These are phyloP conservation scores for Aleiodes alternator DNA, from an alignment of 2,888 invertebrate genomes.

Conservation along the genomic window DNA sequence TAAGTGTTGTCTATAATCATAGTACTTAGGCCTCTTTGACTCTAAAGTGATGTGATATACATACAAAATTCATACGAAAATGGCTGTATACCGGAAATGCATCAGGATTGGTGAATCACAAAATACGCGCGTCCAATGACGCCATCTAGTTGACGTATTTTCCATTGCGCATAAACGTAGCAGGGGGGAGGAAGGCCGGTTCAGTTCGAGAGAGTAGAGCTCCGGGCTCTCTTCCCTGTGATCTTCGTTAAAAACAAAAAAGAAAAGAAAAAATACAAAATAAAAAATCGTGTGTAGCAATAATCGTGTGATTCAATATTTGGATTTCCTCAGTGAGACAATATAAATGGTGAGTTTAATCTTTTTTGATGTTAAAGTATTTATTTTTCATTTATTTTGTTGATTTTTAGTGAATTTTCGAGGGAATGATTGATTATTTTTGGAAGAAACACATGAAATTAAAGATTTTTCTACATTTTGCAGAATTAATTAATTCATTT, in stretches of 20 bases:
- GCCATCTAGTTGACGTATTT: conserved; percentile 49
- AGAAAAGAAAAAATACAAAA: neutral
- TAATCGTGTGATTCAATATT: conserved; percentile 55
- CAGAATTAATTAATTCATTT: no score
- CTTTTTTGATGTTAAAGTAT: neutral
- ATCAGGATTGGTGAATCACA: conserved; percentile 41
- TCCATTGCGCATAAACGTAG: conserved; percentile 45
- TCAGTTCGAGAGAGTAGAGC: conserved; percentile 63
- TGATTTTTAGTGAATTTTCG: no score
- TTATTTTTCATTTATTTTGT: neutral
- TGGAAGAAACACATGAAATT: no score
- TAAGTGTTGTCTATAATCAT: no score
- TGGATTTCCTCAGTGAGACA: conserved; percentile 60
- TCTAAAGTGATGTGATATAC: no score
- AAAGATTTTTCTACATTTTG: no score
- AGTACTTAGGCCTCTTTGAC: no score
- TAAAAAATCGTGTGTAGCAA: conserved; percentile 42
- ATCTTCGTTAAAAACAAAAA: conserved; percentile 37
- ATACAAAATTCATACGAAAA: neutral
- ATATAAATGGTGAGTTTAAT: conserved; percentile 62
- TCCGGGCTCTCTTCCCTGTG: conserved; percentile 62
- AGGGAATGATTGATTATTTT: no score
- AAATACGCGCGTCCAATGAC: conserved; percentile 6
- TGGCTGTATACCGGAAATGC: conserved; percentile 11
- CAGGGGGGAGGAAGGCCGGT: conserved; percentile 7